Base-by-base conservation (phyloP, 2,113 vertebrate genomes). In the Pteruthius melanotis region DNA sequence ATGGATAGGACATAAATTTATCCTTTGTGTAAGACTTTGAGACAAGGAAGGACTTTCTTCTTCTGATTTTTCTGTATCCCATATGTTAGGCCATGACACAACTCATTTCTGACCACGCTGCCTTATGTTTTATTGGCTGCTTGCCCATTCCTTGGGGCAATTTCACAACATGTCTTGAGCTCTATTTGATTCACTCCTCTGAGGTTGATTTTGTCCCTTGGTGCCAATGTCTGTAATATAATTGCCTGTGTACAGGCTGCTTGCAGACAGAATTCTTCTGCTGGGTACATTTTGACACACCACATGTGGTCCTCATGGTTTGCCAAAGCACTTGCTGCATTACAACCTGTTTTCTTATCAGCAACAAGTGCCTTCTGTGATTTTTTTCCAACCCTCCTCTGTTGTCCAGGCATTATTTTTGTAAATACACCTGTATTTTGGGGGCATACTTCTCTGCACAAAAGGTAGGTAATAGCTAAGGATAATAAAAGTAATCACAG, bases 111-210 rank as follows among this genome's bases (percentile, higher is more conserved):
- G 94, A 94, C 94, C 93, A 66, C 0, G 15, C 33, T 92, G 47
- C 96, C 94, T 97, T 97, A 96, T 95, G 89, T 59, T 96, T 94
- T 78, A 75, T 81, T 98, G 97, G 96, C 89, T 89, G 66, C 85
- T 71, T 97, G 94, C 96, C 97, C 40, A 39, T 90, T 96, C 96
- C 95, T 95, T 95, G 91, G 92, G 82, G 96, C 95, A 87, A 94
- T 97, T 97, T 96, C 95, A 98, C 92, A 91, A 26, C 89, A 87
- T 64, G 88, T 97, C 90, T 93, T 96, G 75, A 95, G 88, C 76
- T 97, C 65, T 97, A 90, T 94, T 97, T 96, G 94, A 97, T 87
- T 97, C 69, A 87, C 70, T 95, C 93, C 91, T 97, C 89, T 78
- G 91, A 94, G 87, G 82, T 3, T 87, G 70, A 95, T 97, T 97